Evolutionary conservation across 2,113 vertebrate genomes (phyloP).

Genomic region (Phrynocephalus versicolor): DNA sequence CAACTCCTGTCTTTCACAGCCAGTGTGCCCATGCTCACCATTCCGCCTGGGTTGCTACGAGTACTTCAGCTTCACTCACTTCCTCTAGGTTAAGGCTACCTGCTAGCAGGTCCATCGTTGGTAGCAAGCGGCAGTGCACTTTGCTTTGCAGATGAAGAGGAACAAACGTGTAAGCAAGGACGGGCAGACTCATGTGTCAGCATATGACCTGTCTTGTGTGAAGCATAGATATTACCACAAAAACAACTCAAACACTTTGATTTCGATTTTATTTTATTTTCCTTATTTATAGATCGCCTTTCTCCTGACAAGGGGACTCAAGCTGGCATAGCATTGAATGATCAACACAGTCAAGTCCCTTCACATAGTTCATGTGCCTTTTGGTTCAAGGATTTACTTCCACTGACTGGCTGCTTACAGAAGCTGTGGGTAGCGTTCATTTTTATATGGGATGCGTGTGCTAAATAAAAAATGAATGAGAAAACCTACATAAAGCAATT

Average conservation of each 20-base stretch:
- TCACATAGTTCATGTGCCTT: slow-evolving; percentile 18
- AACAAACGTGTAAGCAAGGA: neutral
- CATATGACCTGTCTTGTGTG: neutral
- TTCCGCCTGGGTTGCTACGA: neutral
- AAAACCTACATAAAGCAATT: slow-evolving; percentile 10
- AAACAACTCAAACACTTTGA: neutral
- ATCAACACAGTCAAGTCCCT: neutral
- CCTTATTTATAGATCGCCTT: no score
- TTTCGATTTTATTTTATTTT: no score
- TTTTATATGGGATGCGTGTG: slow-evolving; percentile 27
- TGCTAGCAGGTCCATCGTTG: neutral
- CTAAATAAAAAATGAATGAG: slow-evolving; percentile 18
- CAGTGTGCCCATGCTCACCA: neutral
- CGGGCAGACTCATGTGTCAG: neutral
- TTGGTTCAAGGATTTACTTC: neutral
- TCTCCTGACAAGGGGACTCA: no score
- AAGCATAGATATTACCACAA: neutral
- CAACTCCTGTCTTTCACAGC: no score
- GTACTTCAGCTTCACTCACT: neutral
- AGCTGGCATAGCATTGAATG: no score
- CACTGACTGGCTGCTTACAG: neutral
- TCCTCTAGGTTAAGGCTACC: neutral
- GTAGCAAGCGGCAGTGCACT: neutral
- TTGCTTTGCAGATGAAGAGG: neutral
- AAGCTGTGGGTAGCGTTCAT: neutral